Evolutionary conservation across 2,888 invertebrate species (phyloP).

Genomic region (Tinea pellionella): DNA sequence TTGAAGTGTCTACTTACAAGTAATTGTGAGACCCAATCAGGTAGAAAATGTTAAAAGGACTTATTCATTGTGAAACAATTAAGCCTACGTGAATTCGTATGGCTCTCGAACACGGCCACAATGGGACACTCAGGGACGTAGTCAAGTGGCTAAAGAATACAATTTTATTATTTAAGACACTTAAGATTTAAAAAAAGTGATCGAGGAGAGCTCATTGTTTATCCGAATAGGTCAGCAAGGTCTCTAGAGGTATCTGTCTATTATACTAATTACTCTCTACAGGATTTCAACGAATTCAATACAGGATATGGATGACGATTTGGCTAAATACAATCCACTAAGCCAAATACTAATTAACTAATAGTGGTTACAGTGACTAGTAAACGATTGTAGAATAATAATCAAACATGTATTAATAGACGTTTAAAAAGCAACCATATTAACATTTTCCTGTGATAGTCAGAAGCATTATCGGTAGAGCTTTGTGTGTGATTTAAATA

Average conservation of each 20-base stretch:
- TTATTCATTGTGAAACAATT: slow-evolving; percentile 38
- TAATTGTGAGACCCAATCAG: neutral
- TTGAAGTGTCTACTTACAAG: too few relatives aligned
- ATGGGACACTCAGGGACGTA: slow-evolving; percentile 32
- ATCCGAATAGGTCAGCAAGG: slow-evolving; percentile 27
- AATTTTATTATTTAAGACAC: slow-evolving; percentile 42
- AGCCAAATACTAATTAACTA: neutral
- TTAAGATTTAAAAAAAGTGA: slow-evolving; percentile 40
- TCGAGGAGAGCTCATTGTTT: slow-evolving; percentile 37
- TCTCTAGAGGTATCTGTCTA: neutral
- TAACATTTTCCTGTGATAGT: neutral
- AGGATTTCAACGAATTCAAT: neutral
- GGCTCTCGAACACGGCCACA: slow-evolving; percentile 36
- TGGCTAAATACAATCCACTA: too few relatives aligned
- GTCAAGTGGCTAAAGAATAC: slow-evolving; percentile 33
- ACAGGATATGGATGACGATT: neutral
- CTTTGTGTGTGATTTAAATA: slow-evolving; percentile 10
- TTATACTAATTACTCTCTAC: neutral
- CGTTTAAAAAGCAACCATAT: neutral
- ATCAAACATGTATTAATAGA: neutral
- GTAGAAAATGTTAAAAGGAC: slow-evolving; percentile 26
- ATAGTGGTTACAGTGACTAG: neutral
- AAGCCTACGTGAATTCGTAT: slow-evolving; percentile 17
- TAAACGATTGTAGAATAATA: neutral
- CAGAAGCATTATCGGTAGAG: neutral